phyloP scores from a whole-genome alignment of 1,140 invertebrate species.

The Chrysopa pallens region DNA sequence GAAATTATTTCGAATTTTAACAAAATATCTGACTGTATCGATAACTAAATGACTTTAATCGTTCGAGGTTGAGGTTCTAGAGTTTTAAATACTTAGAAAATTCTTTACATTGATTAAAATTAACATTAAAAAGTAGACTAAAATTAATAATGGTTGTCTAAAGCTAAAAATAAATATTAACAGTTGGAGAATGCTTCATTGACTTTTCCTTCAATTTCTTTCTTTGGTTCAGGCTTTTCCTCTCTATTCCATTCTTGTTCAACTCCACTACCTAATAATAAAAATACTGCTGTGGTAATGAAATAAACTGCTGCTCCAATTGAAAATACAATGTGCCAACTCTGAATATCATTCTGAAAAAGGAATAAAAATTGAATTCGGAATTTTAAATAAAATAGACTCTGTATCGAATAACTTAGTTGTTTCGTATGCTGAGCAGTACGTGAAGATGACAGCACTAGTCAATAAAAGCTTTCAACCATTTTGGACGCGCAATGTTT shows the following conservation, averaged over 20 bases:
- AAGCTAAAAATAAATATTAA: too few relatives aligned
- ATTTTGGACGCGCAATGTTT: too few relatives aligned
- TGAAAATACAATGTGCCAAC: constrained; percentile 62
- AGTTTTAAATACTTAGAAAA: constrained; percentile 4
- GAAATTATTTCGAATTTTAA: too few relatives aligned
- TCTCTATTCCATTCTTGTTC: constrained; percentile 44
- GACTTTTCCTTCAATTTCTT: constrained; percentile 1
- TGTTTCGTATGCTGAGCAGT: too few relatives aligned
- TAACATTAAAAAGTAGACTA: too few relatives aligned
- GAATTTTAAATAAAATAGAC: too few relatives aligned
- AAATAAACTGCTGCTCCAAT: constrained; percentile 51
- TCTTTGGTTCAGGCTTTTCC: constrained; percentile 1
- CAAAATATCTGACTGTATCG: too few relatives aligned
- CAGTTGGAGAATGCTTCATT: not conserved
- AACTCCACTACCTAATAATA: constrained; percentile 41
- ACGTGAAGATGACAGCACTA: too few relatives aligned
- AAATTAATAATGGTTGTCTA: too few relatives aligned
- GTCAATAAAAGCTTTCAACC: too few relatives aligned
- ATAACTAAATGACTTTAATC: too few relatives aligned
- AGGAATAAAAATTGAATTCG: constrained; percentile 8
- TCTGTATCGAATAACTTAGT: too few relatives aligned
- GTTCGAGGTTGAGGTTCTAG: constrained; percentile 6
- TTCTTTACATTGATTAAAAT: constrained; percentile 1
- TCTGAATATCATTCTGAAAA: constrained; percentile 51
- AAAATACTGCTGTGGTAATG: constrained; percentile 45